Evolutionary conservation across 2,113 vertebrate genomes (phyloP).

Genomic region (Oxyura jamaicensis): DNA sequence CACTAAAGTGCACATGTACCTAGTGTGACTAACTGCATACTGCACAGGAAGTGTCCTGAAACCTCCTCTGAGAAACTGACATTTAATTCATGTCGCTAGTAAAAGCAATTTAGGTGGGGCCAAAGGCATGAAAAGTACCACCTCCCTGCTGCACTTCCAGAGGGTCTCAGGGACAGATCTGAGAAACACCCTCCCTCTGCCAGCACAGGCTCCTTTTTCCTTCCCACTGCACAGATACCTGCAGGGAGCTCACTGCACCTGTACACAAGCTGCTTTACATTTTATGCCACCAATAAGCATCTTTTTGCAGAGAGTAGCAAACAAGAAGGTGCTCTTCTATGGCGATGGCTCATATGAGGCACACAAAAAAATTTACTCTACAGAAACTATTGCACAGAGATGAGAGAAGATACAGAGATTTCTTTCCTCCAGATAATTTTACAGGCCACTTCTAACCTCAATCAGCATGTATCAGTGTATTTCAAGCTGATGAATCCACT

Average conservation of each 20-base stretch:
- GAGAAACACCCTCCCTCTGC: background rate
- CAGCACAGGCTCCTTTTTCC: background rate
- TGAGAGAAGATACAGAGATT: background rate
- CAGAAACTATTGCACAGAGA: background rate
- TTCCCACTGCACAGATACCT: background rate
- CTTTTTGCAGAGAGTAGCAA: background rate
- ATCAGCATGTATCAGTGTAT: background rate
- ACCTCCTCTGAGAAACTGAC: background rate
- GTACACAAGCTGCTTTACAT: fast-evolving
- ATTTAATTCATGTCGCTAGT: background rate
- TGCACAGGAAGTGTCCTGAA: background rate
- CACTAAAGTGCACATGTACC: background rate
- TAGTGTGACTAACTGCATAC: background rate
- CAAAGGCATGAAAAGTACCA: background rate
- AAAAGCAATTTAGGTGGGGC: background rate
- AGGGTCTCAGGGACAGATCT: background rate
- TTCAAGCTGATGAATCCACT: background rate
- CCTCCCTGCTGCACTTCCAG: background rate
- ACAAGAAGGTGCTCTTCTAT: background rate
- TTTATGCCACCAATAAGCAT: background rate
- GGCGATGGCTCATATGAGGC: background rate
- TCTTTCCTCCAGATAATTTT: background rate
- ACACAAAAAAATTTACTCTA: background rate
- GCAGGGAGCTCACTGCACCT: background rate
- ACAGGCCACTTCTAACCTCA: background rate